Conservation (phyloP, 2,113 vertebrate species). For the Microtus richardsoni region DNA sequence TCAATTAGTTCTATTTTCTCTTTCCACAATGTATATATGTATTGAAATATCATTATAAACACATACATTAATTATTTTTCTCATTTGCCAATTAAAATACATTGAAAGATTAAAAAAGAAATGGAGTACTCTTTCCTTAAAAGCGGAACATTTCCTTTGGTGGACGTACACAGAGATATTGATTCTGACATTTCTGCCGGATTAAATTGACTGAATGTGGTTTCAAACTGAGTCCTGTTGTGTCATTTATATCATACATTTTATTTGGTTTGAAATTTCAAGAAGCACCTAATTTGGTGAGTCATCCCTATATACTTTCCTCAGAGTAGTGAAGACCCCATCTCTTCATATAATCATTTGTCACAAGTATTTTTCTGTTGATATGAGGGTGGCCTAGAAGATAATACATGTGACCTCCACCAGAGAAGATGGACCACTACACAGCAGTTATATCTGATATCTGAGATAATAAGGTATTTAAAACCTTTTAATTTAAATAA, state of each 20-base stretch:
- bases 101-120: background rate
- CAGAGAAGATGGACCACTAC: background rate
- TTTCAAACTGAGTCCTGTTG: background rate
- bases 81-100: background rate
- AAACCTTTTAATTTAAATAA: background rate
- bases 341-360: background rate
- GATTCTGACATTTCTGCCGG: background rate
- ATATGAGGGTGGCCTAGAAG: background rate
- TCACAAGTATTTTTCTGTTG: background rate
- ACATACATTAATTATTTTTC: background rate
- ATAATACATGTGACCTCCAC: background rate
- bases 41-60: background rate
- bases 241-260: background rate
- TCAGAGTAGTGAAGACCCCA: background rate
- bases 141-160: background rate
- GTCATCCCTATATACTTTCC: background rate
- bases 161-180: background rate
- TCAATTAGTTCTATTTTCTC: background rate
- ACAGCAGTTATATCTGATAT: background rate
- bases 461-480: background rate
- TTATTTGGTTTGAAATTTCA: conserved; percentile 45
- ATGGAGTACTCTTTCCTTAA: background rate
- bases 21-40: background rate
- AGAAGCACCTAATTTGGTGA: conserved; percentile 35
- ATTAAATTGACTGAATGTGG: background rate